phyloP scores from a whole-genome alignment of 2,797 vertebrate genomes.

The Falco biarmicus region DNA sequence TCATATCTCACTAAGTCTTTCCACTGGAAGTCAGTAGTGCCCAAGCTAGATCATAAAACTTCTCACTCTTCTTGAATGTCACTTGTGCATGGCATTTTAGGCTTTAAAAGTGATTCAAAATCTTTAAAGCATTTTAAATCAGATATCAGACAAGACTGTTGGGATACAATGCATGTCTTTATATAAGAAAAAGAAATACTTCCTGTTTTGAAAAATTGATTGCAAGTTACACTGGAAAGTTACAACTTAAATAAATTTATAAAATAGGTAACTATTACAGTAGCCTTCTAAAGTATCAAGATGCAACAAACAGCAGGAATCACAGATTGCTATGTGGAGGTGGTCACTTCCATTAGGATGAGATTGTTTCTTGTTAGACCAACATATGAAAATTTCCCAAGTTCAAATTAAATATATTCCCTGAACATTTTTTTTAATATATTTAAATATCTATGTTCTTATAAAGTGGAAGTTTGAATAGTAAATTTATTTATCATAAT shows the following conservation, averaged over 20 bases:
- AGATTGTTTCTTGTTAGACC: not conserved
- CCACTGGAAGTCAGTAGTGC: not conserved
- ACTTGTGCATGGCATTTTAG: not conserved
- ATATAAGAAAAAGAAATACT: not conserved
- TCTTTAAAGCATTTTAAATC: not conserved
- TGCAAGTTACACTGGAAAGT: not conserved
- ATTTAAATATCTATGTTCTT: not conserved
- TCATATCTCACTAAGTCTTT: not conserved
- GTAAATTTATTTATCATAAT: not conserved
- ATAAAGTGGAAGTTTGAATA: not conserved
- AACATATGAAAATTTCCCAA: not conserved
- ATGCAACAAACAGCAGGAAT: not conserved
- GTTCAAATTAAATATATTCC: not conserved
- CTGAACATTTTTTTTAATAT: not conserved
- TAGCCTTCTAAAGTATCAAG: not conserved
- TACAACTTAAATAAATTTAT: not conserved
- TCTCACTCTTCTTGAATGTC: not conserved
- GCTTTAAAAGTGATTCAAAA: not conserved
- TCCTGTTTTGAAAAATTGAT: not conserved
- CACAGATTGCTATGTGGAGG: not conserved
- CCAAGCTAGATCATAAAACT: not conserved
- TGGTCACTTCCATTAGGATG: not conserved
- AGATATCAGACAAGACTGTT: not conserved
- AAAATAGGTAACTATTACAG: not conserved
- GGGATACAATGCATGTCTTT: not conserved